Evolutionary conservation across 2,113 vertebrate genomes (phyloP).

Genomic region (Caloenas nicobarica): DNA sequence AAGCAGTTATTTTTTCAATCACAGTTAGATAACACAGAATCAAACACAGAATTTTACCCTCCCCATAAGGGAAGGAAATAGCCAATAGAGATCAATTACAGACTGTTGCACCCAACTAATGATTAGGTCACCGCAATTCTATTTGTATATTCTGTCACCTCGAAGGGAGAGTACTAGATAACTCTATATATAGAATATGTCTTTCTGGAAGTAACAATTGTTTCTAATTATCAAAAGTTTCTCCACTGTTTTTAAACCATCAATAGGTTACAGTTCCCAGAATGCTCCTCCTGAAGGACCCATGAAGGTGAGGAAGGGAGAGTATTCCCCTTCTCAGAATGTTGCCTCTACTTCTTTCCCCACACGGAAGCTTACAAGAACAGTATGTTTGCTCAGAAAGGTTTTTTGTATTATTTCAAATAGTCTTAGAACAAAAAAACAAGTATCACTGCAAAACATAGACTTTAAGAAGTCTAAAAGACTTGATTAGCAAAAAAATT

Average conservation of each 20-base stretch:
- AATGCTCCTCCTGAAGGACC: background rate
- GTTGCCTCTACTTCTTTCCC: background rate
- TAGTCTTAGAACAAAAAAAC: background rate
- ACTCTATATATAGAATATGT: background rate
- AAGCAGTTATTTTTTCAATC: background rate
- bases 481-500: background rate
- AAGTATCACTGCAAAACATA: background rate
- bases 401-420: background rate
- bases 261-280: background rate
- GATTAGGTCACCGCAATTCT: background rate
- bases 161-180: background rate
- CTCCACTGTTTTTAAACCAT: background rate
- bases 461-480: background rate
- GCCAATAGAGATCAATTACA: background rate
- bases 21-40: background rate
- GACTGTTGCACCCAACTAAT: background rate
- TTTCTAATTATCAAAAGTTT: background rate
- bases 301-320: background rate
- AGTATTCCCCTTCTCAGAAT: background rate
- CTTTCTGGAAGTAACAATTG: background rate
- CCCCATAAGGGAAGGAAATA: background rate
- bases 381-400: background rate
- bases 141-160: background rate
- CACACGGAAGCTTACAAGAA: background rate
- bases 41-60: background rate